Evolutionary conservation across 2,113 vertebrate species (phyloP), one percentile per base, ranked within the genome.

Genomic region (Tupaia tana): DNA sequence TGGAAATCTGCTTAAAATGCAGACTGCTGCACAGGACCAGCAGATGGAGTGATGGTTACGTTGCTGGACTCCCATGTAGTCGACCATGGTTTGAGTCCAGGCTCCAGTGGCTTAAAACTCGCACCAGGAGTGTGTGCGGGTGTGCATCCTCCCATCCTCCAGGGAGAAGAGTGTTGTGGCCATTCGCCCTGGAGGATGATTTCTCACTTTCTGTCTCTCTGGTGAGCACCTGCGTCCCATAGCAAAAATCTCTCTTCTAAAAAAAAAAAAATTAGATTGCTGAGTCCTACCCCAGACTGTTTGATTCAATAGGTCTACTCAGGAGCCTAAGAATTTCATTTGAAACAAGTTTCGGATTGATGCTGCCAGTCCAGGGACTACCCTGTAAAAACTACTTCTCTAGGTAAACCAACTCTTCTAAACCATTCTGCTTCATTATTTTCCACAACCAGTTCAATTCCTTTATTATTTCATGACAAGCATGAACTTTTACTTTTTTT

Each of bases 401-500:
- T 29, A 59, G 22, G 1, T 78, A 88, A 85, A 29, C 10, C 24
- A 19, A 52, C 71, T 90, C 27, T 86, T 56, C 66, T 69, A 75
- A 92, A 74, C n/a, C 8, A 29, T 22, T 59, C n/a, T 58, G 25
- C 25, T 75, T 90, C 27, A n/a, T 73, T 34, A 88, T 84, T 90
- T 86, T 75, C 54, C 80, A 34, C 56, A 69, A 58, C 3, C 10
- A 75, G n/a, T 74, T 87, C 66, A 22, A 52, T 93, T 95, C 43
- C 31, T 86, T 70, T 88, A 80, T 74, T 80, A 52, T 93, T 93
- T 90, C 56, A 29, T 54, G 34, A 70, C 71, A 74, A 85, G 22
- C 58, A 54, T 15, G n/a, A 74, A 6, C 24, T 94, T 84, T 74
- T 67, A 19, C 56, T 69, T 43, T 43, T 43, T 43, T 43, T 43